A percentile compares a stretch with the other conserved stretches of the same genome.
Conservation (phyloP, 1,140 invertebrate genomes). For the Hermetia illucens region DNA sequence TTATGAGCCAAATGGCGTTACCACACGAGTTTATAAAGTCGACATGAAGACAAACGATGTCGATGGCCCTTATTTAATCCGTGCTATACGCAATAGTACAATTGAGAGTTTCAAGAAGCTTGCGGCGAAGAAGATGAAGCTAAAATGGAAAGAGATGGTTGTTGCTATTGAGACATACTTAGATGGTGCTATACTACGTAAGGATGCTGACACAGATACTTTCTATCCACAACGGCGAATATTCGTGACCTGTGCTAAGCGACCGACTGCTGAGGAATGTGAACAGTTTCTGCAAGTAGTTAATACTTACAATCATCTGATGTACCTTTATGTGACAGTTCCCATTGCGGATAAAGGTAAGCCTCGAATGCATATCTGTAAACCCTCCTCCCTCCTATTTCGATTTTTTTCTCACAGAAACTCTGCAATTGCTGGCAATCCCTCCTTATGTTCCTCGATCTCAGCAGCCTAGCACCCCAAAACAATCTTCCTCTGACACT, state of each 20-base stretch:
- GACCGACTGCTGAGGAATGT: too few species aligned
- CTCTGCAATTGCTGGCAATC: slow-evolving; percentile 37
- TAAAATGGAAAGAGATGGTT: slow-evolving; percentile 34
- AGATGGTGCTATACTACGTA: slow-evolving; percentile 31
- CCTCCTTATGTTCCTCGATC: slow-evolving; percentile 29
- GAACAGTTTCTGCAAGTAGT: too few species aligned
- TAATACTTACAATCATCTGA: too few species aligned
- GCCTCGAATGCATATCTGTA: too few species aligned
- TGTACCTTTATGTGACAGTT: slow-evolving; percentile 42
- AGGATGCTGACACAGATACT: slow-evolving; percentile 33
- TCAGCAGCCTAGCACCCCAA: slow-evolving; percentile 7
- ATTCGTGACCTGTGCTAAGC: slow-evolving; percentile 19
- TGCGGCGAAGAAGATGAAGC: slow-evolving; percentile 33
- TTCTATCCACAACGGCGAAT: slow-evolving; percentile 40
- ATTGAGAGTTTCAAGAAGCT: slow-evolving; percentile 45
- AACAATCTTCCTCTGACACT: not conserved
- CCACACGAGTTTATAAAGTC: slow-evolving; percentile 47
- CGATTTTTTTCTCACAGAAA: too few species aligned
- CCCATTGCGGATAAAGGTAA: slow-evolving; percentile 42
- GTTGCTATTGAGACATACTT: slow-evolving; percentile 32
- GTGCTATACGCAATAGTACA: slow-evolving; percentile 41
- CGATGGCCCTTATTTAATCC: slow-evolving; percentile 43
- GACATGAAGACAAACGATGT: slow-evolving; percentile 46
- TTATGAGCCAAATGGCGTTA: slow-evolving; percentile 49
- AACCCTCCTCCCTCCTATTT: too few species aligned